A percentile compares a stretch with the other conserved stretches of the same genome.
phyloP scores from a whole-genome alignment of 2,113 vertebrate genomes.

The Pluvialis apricaria region DNA sequence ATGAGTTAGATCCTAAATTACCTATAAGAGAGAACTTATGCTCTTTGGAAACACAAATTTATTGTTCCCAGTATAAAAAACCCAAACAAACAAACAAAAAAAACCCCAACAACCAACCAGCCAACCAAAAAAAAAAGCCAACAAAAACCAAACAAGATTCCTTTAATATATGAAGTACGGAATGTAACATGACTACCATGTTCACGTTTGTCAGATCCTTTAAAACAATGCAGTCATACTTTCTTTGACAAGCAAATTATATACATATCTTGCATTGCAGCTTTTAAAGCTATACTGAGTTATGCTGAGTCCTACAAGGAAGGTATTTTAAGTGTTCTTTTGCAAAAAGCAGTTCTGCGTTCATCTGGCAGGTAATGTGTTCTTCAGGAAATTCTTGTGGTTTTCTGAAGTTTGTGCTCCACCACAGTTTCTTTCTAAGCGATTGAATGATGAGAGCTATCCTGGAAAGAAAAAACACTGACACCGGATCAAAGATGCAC shows the following conservation, averaged over 20 bases:
- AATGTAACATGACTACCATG: neutral
- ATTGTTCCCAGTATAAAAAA: neutral
- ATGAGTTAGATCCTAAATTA: neutral
- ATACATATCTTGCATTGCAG: fast-evolving
- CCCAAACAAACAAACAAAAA: too few species aligned
- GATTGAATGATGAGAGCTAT: neutral
- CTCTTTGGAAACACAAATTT: neutral
- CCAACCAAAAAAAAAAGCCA: too few species aligned
- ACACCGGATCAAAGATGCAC: neutral
- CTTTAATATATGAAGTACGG: neutral
- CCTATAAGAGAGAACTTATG: neutral
- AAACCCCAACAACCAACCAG: too few species aligned
- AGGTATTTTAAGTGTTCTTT: neutral
- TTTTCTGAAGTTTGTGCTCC: neutral
- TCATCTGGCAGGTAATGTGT: neutral
- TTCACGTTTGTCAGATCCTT: neutral
- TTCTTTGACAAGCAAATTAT: neutral
- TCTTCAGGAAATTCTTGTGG: neutral
- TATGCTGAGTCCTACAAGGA: neutral
- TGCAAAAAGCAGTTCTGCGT: neutral
- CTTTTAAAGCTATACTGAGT: neutral
- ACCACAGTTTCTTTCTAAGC: neutral
- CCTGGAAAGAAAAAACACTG: neutral
- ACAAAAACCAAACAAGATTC: neutral
- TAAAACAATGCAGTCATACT: fast-evolving